A percentile compares a stretch with the other conserved stretches of the same genome.
phyloP scores from a whole-genome alignment of 2,113 vertebrate genomes.

The human region DNA sequence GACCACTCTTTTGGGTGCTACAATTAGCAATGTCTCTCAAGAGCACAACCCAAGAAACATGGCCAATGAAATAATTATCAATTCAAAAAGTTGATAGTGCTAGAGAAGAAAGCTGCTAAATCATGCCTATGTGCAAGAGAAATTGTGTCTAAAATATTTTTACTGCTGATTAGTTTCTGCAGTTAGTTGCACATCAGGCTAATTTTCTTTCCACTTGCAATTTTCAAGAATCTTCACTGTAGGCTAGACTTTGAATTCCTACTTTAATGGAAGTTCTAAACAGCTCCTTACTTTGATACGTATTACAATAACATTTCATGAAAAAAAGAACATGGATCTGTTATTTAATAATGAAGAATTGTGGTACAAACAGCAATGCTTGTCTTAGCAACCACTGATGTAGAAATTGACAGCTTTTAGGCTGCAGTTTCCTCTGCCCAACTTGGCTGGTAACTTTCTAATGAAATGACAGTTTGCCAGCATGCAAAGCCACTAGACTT shows the following conservation, averaged over 20 bases:
- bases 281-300: slow-evolving; percentile 41
- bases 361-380: slow-evolving; percentile 30
- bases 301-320: slow-evolving; percentile 34
- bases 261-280: slow-evolving; percentile 59
- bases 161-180: slow-evolving; percentile 66
- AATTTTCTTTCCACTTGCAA: slow-evolving; percentile 68
- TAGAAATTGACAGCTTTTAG: slow-evolving; percentile 74
- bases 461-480: slow-evolving; percentile 71
- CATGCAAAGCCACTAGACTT: slow-evolving; percentile 66
- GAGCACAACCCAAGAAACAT: not conserved
- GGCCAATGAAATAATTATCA: slow-evolving; percentile 12
- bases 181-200: slow-evolving; percentile 59
- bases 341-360: slow-evolving; percentile 62
- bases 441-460: slow-evolving; percentile 58
- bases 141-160: slow-evolving; percentile 55
- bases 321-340: slow-evolving; percentile 35
- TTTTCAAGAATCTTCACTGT: slow-evolving; percentile 59
- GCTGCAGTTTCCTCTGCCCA: slow-evolving; percentile 4
- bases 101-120: slow-evolving; percentile 47
- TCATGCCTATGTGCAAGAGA: slow-evolving; percentile 47
- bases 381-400: slow-evolving; percentile 61
- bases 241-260: slow-evolving; percentile 54
- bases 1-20: not conserved
- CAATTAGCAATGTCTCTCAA: not conserved
- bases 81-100: slow-evolving; percentile 36